phyloP scores from a whole-genome alignment of 2,888 invertebrate genomes.

The Orthosia gothica region DNA sequence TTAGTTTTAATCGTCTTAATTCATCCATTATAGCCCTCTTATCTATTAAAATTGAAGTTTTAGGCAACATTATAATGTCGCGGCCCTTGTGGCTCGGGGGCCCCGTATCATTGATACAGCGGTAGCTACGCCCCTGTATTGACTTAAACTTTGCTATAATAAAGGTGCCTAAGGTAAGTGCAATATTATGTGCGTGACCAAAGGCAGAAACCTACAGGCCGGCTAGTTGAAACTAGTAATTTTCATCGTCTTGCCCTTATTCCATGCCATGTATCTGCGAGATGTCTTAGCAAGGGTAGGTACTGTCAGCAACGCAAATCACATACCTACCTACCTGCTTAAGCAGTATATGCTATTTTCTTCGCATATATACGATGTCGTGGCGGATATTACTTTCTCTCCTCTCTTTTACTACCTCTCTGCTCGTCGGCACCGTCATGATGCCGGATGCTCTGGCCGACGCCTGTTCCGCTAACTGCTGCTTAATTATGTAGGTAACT shows the following conservation, averaged over 20 bases:
- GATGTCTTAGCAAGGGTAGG: not conserved
- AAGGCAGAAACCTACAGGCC: not conserved
- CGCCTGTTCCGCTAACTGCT: not conserved
- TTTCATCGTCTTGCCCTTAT: not conserved
- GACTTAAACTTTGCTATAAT: constrained; percentile 9
- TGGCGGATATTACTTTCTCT: not conserved
- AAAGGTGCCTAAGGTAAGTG: not conserved
- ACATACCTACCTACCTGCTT: not conserved
- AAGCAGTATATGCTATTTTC: not conserved
- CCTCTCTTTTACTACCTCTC: not conserved
- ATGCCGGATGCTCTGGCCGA: not conserved
- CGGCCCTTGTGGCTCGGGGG: too few species aligned
- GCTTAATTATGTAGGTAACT: not conserved
- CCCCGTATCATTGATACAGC: too few species aligned
- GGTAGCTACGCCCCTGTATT: too few species aligned
- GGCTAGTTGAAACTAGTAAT: not conserved
- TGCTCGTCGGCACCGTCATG: not conserved
- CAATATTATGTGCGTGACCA: not conserved
- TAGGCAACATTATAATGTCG: too few species aligned
- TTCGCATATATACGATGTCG: not conserved
- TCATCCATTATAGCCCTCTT: too few species aligned
- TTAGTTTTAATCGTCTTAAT: too few species aligned
- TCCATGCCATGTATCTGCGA: not conserved
- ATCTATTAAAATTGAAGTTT: too few species aligned
- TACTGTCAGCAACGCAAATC: constrained; percentile 18